Conservation (phyloP, 2,113 vertebrate genomes). For the Lota lota region DNA sequence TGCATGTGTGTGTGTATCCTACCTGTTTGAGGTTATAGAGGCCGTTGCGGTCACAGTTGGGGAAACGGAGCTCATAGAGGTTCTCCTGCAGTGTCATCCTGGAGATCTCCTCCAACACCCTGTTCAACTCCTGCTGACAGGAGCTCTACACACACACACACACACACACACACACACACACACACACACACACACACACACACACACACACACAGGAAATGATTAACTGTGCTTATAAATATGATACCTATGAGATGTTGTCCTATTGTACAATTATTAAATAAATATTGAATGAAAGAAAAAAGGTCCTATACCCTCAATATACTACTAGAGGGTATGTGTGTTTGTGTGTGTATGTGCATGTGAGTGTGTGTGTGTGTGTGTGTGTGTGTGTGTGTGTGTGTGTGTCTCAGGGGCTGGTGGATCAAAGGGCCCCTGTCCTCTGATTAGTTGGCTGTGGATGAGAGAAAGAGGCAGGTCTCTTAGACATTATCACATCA, state of each 20-base stretch:
- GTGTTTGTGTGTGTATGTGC: too few species aligned
- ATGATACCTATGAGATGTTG: too few species aligned
- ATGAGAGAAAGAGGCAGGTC: constrained; percentile 57
- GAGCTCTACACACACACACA: constrained; percentile 71
- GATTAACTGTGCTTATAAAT: background rate
- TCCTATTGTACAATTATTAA: too few species aligned
- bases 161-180: constrained; percentile 1
- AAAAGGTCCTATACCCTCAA: too few species aligned
- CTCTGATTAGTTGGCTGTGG: constrained; percentile 62
- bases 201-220: background rate
- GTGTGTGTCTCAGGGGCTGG: constrained; percentile 22
- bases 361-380: too few species aligned
- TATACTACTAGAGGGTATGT: too few species aligned
- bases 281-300: too few species aligned
- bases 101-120: constrained; percentile 88
- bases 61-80: constrained; percentile 90
- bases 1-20: constrained; percentile 29
- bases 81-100: constrained; percentile 88
- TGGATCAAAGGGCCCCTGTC: constrained; percentile 49
- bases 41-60: constrained; percentile 93
- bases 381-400: background rate
- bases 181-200: background rate
- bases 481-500: constrained; percentile 62
- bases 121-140: constrained; percentile 90
- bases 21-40: constrained; percentile 96